Evolutionary conservation across 1,140 invertebrate genomes (phyloP).

Genomic region (Drosophila chauvacae): DNA sequence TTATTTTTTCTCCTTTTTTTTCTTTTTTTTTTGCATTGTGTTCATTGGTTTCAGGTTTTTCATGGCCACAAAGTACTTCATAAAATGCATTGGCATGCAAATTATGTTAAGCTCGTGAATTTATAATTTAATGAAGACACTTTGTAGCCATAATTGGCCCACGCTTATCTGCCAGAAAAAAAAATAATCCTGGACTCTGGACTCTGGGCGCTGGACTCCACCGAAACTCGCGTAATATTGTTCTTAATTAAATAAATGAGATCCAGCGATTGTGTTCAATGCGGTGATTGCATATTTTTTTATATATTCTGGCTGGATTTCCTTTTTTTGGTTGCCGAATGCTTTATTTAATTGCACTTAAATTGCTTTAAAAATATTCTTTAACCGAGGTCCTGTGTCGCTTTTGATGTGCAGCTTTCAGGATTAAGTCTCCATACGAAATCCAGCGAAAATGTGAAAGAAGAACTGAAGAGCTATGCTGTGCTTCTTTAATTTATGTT

Average conservation of each 20-base stretch:
- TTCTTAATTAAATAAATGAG: conserved; percentile 81
- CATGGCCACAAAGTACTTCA: conserved; percentile 76
- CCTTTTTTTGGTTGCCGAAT: conserved; percentile 11
- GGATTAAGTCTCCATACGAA: conserved; percentile 25
- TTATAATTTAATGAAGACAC: conserved; percentile 83
- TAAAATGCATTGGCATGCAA: conserved; percentile 79
- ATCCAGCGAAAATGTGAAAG: conserved; percentile 3
- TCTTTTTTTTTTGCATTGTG: conserved; percentile 27
- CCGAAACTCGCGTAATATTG: conserved; percentile 68
- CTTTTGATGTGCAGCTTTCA: conserved; percentile 11
- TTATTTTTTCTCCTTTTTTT: conserved; percentile 18
- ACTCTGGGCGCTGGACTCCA: background rate
- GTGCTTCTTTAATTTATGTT: conserved; percentile 3
- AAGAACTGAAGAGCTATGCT: background rate
- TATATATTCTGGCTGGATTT: conserved; percentile 32
- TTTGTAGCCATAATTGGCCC: conserved; percentile 80
- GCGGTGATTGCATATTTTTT: conserved; percentile 57
- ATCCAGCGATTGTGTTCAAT: conserved; percentile 65
- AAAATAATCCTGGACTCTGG: background rate
- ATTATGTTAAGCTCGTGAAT: conserved; percentile 81
- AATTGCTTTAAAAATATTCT: conserved; percentile 52
- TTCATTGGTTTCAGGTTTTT: conserved; percentile 49
- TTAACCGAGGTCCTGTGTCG: conserved; percentile 8
- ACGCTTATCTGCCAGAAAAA: conserved; percentile 15
- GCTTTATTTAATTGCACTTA: conserved; percentile 57